Percentiles rank a stretch among this genome's conserved stretches.
These are phyloP conservation scores for Dendrolimus houi DNA, from an alignment of 2,888 invertebrate genomes.

Conservation along the genomic window DNA sequence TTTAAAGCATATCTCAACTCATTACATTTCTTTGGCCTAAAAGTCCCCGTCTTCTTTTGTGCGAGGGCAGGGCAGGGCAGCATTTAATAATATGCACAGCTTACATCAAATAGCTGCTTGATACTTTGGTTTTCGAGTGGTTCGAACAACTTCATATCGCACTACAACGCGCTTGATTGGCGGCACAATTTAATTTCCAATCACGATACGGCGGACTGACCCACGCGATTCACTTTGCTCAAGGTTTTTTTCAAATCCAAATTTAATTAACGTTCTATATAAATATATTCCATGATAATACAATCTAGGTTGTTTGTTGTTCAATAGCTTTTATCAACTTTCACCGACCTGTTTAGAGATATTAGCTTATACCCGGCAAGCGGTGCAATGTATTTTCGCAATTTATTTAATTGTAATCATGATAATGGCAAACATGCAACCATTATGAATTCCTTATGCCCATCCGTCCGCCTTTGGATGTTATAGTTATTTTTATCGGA, in stretches of 20 bases:
- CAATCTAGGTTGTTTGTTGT: background rate
- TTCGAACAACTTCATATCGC: constrained; percentile 20
- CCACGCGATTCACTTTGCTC: constrained; percentile 29
- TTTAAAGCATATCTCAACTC: too few species aligned
- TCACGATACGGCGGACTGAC: constrained; percentile 22
- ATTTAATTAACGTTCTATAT: constrained; percentile 15
- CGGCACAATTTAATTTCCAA: constrained; percentile 52
- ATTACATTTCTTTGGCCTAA: too few species aligned
- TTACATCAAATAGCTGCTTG: constrained; percentile 15
- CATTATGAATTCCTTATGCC: too few species aligned
- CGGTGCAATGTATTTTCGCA: too few species aligned
- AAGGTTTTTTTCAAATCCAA: constrained; percentile 19
- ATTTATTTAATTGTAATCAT: too few species aligned
- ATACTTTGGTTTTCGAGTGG: constrained; percentile 21
- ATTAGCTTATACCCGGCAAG: background rate
- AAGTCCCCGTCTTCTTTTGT: too few species aligned
- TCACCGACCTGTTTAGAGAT: background rate
- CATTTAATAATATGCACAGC: constrained; percentile 17
- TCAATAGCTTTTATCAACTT: background rate
- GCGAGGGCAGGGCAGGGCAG: constrained; percentile 1
- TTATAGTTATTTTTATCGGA: too few species aligned
- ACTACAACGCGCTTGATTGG: constrained; percentile 29
- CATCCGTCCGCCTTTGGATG: too few species aligned
- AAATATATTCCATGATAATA: constrained; percentile 4
- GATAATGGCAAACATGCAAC: too few species aligned